phyloP scores from a whole-genome alignment of 2,888 invertebrate genomes.

The Mimas tiliae region DNA sequence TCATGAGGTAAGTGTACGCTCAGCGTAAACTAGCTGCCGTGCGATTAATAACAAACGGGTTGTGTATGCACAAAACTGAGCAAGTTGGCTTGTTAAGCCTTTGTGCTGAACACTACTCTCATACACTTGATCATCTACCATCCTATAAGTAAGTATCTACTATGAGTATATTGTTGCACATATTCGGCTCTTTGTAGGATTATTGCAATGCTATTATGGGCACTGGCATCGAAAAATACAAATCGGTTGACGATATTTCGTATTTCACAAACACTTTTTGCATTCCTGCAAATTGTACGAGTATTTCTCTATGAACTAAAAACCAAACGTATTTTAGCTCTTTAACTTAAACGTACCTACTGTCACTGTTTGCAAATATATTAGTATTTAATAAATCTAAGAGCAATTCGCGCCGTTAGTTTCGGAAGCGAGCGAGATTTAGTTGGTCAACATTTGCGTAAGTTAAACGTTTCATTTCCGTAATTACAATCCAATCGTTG shows the following conservation, averaged over 20 bases:
- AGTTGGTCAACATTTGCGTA: conserved; percentile 67
- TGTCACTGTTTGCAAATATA: not conserved
- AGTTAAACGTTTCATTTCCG: conserved; percentile 71
- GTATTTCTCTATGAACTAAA: not conserved
- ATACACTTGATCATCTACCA: conserved; percentile 35
- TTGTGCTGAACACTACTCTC: conserved; percentile 51
- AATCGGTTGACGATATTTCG: not conserved
- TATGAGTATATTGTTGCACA: not conserved
- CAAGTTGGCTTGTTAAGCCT: conserved; percentile 69
- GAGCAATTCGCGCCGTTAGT: not conserved
- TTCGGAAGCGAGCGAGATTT: conserved; percentile 35
- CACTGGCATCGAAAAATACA: not conserved
- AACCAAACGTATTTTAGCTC: not conserved
- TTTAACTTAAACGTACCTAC: not conserved
- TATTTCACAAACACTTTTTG: conserved; percentile 12
- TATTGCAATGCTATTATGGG: conserved; percentile 2
- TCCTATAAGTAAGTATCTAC: conserved; percentile 4
- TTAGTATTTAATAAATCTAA: not conserved
- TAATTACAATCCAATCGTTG: conserved; percentile 71
- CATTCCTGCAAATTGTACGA: not conserved
- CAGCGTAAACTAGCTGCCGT: conserved; percentile 52
- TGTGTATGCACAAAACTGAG: conserved; percentile 61
- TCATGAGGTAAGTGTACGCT: conserved; percentile 34
- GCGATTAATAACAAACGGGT: conserved; percentile 64
- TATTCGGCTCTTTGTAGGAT: not conserved